phyloP scores from a whole-genome alignment of 2,888 invertebrate species.

The Callyntrura sp. region DNA sequence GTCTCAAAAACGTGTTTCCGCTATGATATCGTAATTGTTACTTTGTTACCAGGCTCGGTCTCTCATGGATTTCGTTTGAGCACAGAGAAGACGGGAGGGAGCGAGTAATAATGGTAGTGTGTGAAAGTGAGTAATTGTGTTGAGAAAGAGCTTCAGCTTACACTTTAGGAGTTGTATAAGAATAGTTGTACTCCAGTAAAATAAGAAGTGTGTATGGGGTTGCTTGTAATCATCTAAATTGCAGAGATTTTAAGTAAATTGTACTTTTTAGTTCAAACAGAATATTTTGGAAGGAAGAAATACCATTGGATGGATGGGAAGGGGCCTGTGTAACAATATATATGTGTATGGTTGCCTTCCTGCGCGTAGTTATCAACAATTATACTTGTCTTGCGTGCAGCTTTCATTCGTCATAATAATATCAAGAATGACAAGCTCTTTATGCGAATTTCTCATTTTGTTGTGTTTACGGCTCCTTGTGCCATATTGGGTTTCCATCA shows the following conservation, averaged over 20 bases:
- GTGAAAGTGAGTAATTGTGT: conserved; percentile 75
- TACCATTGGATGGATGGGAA: no score
- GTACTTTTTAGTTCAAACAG: conserved; percentile 70
- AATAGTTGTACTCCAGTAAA: conserved; percentile 57
- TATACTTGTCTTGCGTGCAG: no score
- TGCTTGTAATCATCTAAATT: conserved; percentile 75
- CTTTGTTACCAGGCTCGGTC: background rate
- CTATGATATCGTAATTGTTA: background rate
- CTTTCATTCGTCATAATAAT: conserved; percentile 37
- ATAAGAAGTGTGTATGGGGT: conserved; percentile 60
- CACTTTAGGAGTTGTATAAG: no score
- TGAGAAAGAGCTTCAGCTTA: conserved; percentile 65
- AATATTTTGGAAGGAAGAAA: no score
- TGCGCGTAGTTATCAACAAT: no score
- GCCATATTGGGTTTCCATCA: conserved; percentile 14
- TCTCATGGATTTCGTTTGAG: background rate
- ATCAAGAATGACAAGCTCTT: conserved; percentile 22
- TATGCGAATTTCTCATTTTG: conserved; percentile 21
- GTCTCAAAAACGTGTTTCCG: conserved; percentile 35
- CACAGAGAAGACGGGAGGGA: background rate
- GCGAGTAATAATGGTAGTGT: conserved; percentile 54
- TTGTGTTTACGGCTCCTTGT: background rate
- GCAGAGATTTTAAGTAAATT: conserved; percentile 76
- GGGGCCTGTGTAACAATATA: no score
- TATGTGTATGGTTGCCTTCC: conserved; percentile 52